Conservation (phyloP, 1,140 invertebrate genomes). For the Musca domestica region DNA sequence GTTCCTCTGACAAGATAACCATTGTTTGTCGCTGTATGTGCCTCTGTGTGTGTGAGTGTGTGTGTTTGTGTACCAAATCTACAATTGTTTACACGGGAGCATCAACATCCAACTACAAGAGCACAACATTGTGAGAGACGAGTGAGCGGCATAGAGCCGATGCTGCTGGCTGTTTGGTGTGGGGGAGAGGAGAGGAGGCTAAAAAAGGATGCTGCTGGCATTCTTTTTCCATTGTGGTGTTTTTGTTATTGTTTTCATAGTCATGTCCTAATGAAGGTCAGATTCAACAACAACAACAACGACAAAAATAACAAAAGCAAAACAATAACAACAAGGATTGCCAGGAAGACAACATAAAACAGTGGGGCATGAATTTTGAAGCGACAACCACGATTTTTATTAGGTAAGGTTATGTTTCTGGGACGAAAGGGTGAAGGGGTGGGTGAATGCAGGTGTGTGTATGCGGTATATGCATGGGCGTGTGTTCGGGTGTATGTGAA, state of each 20-base stretch:
- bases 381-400: slow-evolving; percentile 6
- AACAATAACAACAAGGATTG: neutral
- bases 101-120: neutral
- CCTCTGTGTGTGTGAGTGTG: neutral
- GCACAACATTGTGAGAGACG: neutral
- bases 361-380: neutral
- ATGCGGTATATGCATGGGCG: neutral
- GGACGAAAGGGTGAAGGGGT: neutral
- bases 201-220: neutral
- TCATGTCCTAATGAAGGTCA: slow-evolving; percentile 20
- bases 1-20: no score
- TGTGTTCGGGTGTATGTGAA: neutral
- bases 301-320: neutral
- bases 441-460: neutral
- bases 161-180: no score
- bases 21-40: no score
- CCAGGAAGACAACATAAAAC: slow-evolving; percentile 1
- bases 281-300: slow-evolving; percentile 1
- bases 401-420: slow-evolving; percentile 17
- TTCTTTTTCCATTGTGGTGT: no score
- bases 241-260: slow-evolving; percentile 6
- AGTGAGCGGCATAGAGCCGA: neutral
- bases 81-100: no score
- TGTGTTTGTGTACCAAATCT: neutral
- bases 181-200: no score